A percentile compares a stretch with the other conserved stretches of the same genome.
phyloP scores from a whole-genome alignment of 2,888 invertebrate genomes.

The Eupithecia dodoneata region DNA sequence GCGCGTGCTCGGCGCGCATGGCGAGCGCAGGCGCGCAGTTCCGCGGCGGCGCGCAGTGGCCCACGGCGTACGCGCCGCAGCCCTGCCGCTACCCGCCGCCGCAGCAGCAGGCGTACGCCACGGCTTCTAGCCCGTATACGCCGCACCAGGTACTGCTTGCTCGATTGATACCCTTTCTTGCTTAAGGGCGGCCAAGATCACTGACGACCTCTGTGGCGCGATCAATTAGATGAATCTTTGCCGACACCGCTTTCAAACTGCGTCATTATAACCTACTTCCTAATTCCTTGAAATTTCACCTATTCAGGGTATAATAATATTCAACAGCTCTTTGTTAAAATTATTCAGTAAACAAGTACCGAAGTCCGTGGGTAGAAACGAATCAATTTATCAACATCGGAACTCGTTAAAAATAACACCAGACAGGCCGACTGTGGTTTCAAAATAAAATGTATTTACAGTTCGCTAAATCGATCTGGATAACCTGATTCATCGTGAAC shows the following conservation, averaged over 20 bases:
- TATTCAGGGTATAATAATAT: background rate
- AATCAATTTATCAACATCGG: conserved; percentile 32
- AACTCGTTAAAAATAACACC: conserved; percentile 34
- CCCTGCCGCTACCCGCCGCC: conserved; percentile 83
- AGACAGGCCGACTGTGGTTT: conserved; percentile 32
- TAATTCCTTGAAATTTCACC: background rate
- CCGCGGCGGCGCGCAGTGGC: conserved; percentile 83
- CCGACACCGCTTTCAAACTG: background rate
- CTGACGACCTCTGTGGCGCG: too few species aligned
- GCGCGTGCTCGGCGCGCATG: conserved; percentile 83
- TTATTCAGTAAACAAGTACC: background rate
- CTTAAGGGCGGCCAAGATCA: conserved; percentile 49
- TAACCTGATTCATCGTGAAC: conserved; percentile 43
- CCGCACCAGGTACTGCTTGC: conserved; percentile 70
- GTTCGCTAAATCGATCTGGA: conserved; percentile 35
- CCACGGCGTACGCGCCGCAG: conserved; percentile 79
- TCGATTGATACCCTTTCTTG: background rate
- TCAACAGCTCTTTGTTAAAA: conserved; percentile 2
- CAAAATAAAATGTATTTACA: conserved; percentile 45
- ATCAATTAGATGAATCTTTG: background rate
- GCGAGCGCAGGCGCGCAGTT: conserved; percentile 81
- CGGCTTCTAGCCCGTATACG: conserved; percentile 76
- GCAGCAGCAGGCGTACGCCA: conserved; percentile 76
- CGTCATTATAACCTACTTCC: background rate
- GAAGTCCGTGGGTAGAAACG: background rate